Conservation (phyloP, 2,113 vertebrate species). For the Daubentonia madagascariensis region DNA sequence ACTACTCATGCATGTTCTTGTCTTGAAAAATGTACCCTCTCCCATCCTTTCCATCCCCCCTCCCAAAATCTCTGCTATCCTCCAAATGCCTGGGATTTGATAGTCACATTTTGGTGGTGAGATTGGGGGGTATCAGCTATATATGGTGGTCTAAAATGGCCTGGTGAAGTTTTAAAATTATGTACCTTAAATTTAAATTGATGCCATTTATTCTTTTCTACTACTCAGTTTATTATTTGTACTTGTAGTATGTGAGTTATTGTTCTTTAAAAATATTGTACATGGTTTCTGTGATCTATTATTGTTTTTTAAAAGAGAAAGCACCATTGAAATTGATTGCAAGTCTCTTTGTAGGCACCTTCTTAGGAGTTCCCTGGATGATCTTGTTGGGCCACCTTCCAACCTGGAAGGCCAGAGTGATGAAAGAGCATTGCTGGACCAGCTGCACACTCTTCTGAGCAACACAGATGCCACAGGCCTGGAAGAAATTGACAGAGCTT, state of each 20-base stretch:
- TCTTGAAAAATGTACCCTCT: not conserved
- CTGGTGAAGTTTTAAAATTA: not conserved
- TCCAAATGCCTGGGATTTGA: not conserved
- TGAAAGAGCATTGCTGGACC: conserved; percentile 94
- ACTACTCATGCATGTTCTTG: not conserved
- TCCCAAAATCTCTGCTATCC: not conserved
- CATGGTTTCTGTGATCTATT: not conserved
- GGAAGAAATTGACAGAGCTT: conserved; percentile 96
- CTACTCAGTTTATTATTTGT: not conserved
- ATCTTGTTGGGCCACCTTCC: conserved; percentile 90
- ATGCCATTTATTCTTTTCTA: not conserved
- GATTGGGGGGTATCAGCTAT: not conserved
- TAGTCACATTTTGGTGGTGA: not conserved
- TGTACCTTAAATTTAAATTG: not conserved
- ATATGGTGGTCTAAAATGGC: not conserved
- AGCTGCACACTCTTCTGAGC: conserved; percentile 94
- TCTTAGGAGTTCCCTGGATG: conserved; percentile 91
- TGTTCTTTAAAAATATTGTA: not conserved
- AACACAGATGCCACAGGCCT: conserved; percentile 93
- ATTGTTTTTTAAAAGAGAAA: not conserved
- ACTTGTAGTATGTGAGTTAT: not conserved
- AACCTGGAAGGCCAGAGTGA: conserved; percentile 92
- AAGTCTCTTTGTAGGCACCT: conserved; percentile 84
- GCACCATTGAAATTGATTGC: not conserved
- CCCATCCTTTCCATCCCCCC: not conserved